Percentiles rank a stretch among this genome's conserved stretches.
Evolutionary conservation across 2,797 vertebrate genomes (phyloP).

Genomic region (Phataginus tetradactyla): DNA sequence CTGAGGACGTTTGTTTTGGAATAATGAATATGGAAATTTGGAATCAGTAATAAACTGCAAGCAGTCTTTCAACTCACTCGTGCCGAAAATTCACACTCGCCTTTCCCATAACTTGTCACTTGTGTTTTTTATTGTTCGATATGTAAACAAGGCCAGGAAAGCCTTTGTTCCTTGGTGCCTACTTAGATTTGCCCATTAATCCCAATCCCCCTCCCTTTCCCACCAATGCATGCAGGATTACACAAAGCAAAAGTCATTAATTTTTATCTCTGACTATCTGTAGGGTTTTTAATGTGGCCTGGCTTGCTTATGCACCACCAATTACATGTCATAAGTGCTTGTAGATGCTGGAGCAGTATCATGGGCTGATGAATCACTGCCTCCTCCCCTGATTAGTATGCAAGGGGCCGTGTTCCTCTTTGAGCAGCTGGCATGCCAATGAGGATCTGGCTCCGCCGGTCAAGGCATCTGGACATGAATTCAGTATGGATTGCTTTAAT

Average conservation of each 20-base stretch:
- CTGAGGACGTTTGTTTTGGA: constrained; percentile 84
- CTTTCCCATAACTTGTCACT: constrained; percentile 88
- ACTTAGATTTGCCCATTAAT: constrained; percentile 89
- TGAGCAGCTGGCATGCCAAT: constrained; percentile 91
- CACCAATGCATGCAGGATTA: constrained; percentile 87
- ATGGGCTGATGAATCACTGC: constrained; percentile 90
- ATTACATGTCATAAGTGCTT: constrained; percentile 93
- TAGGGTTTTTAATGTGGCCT: constrained; percentile 92
- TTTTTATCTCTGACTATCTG: constrained; percentile 93
- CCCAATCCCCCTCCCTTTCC: constrained; percentile 81
- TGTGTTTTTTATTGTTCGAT: constrained; percentile 88
- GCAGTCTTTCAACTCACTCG: constrained; percentile 87
- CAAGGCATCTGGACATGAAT: constrained; percentile 91
- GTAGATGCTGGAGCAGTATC: constrained; percentile 90
- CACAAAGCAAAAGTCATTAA: constrained; percentile 94
- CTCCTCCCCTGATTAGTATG: constrained; percentile 89
- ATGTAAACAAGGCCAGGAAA: constrained; percentile 89
- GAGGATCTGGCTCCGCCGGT: constrained; percentile 89
- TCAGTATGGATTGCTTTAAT: constrained; percentile 92
- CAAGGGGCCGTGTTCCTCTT: constrained; percentile 85
- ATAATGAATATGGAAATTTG: constrained; percentile 87
- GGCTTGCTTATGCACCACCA: constrained; percentile 92
- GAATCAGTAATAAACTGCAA: constrained; percentile 86
- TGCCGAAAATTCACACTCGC: constrained; percentile 88
- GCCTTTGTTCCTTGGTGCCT: constrained; percentile 91